Evolutionary conservation across 2,113 vertebrate species (phyloP), one percentile per base, ranked within the genome.

Genomic region (Prinia subflava): DNA sequence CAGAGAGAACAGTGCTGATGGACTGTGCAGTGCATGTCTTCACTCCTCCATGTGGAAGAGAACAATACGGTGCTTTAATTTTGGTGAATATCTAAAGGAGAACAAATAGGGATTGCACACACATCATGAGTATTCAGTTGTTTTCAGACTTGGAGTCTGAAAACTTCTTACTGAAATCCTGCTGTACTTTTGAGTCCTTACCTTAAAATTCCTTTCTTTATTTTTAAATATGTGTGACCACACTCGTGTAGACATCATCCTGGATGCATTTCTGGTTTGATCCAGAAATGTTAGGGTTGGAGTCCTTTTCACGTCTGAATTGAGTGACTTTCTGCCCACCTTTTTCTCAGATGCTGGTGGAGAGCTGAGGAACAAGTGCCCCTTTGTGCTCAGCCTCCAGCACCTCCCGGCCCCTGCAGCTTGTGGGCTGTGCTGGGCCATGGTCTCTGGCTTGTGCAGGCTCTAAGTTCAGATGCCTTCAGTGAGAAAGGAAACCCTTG

Each of bases 241-340:
- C 0, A 1, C 25, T 83, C 8, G 44, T 63, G 60, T 16, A 46
- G 79, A 50, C 37, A 19, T 87, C 39, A 15, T 23, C 46, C 50
- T 73, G 42, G 35, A 31, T 84, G 28, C 17, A 10, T 82, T 96
- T 87, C 74, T 94, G 39, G 46, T 73, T 77, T 81, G 63, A 62
- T 86, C 37, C 46, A 94, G 85, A 86, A 93, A 39, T 30, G 27
- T 47, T 83, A 59, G 42, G 17, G 8, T 50, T 86, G 76, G 31
- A 82, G 41, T 46, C 5, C 52, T 78, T 87, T 75, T 75, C 52
- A 57, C 74, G 39, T 94, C 56, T 89, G 80, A 91, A 82, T 76
- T 28, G 56, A 83, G 64, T 64, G 8, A 71, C 64, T 94, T 92
- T 71, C 73, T 94, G 79, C 76, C 91, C 83, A 94, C 92, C 91